Evolutionary conservation across 2,888 invertebrate species (phyloP), one percentile per base, ranked within the genome.

Genomic region (Campoletis raptor): DNA sequence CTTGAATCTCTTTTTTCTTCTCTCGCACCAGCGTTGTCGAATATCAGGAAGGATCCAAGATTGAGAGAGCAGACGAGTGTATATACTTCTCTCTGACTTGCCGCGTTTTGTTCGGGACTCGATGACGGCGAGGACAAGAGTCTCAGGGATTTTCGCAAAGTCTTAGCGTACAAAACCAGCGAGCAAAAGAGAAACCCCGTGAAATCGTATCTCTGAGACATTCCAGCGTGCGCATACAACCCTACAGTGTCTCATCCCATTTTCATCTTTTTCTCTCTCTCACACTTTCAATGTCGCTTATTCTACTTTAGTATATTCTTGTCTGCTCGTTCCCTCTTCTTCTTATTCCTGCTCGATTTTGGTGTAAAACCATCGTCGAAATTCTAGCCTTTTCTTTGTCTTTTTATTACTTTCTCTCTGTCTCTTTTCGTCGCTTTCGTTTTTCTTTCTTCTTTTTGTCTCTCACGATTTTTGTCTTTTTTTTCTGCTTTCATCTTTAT

Each of bases 181-280:
- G 73, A 61, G 66, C 18, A 67, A 67, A 84, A 69, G 80, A 82
- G 89, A 89, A 61, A 81, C 80, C 85, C 89, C 88, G 72, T 83
- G 81, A 89, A 89, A 86, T 88, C 87, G 85, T 81, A 81, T 79
- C 77, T 80, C 80, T 64, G 80, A 83, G 81, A 84, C 57, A 81
- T 81, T 61, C 42, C 70, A 81, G 48, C 45, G 48, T 61, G 72
- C 21, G 73, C 64, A n/a, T 21, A 52, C 61, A 48, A 64, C 81
- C 54, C n/a, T 18, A 72, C 18, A 40, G 69, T 54, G 67, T 52
- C 79, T 67, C 54, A 40, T 66, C 24, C 78, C 54, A 37, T 77
- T 54, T 54, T 79, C 82, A 54, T 70, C 48, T 36, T 70, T 57
- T 48, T 61, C 69, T 9, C 42, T 30, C 10, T 52, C 24, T 52